Base-by-base conservation (phyloP, 2,113 vertebrate species). In the Pagrus major region DNA sequence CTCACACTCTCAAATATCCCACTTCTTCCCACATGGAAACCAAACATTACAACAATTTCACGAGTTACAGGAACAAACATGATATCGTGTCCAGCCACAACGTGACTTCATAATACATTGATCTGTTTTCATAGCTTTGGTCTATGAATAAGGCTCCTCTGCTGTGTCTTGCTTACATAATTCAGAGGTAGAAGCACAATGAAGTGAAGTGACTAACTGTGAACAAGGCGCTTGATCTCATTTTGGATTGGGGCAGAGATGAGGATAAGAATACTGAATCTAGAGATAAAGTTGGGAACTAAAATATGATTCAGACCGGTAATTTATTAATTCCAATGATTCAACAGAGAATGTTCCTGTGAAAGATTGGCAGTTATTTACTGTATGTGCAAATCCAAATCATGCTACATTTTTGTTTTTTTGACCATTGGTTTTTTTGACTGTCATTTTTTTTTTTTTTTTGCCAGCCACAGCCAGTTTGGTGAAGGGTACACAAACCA, bases 121-220 rank as follows among this genome's bases (percentile, higher is more conserved):
- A 70, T 75, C 23, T 55, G 35, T 54, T 69, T 41, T 27, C 64
- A 21, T 21, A 27, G 9, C 31, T 55, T 41, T 64, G 56, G 44
- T 61, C 71, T 54, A 37, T 75, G 71, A 69, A 37, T 55, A 63
- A 37, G 16, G 1, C 25, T 25, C 6, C 58, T 64, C 14, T 6
- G 15, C 35, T 60, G 25, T n/a, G 9, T 27, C 39, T 46, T 10
- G 18, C 47, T 76, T 52, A 64, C 11, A 27, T 56, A 29, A 46
- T 58, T 39, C 51, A 5, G 16, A 41, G 10, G 39, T 2, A 41
- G 47, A 29, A 29, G 64, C 4, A 46, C 25, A 46, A 73, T 60
- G 64, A 68, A 37, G n/a, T n/a, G 23, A 81, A 47, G 49, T 75
- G 56, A 75, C 29, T 37, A 37, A 81, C 56, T 27, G 41, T 33